phyloP scores from a whole-genome alignment of 2,888 invertebrate species.

The Urechis unicinctus region DNA sequence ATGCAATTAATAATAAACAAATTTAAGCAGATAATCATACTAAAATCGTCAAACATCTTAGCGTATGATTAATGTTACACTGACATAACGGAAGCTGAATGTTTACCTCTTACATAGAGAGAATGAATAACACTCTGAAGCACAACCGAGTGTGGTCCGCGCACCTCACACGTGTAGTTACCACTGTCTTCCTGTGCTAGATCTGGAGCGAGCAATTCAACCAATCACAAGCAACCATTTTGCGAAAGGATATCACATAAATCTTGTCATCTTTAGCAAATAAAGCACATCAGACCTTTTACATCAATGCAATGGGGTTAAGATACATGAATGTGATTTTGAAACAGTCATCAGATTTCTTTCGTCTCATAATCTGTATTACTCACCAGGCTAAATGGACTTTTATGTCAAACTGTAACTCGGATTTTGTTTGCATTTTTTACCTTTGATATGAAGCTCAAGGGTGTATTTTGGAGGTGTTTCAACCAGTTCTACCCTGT shows the following conservation, averaged over 20 bases:
- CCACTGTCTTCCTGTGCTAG: constrained; percentile 1
- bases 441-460: constrained; percentile 8
- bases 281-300: neutral
- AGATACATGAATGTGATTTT: too few species aligned
- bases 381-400: too few species aligned
- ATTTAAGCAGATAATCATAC: too few species aligned
- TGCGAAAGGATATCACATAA: too few species aligned
- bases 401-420: too few species aligned
- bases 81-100: too few species aligned
- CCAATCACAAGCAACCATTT: too few species aligned
- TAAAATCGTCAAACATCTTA: too few species aligned
- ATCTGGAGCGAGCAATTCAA: constrained; percentile 7
- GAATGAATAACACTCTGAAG: constrained; percentile 1
- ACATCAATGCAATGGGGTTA: too few species aligned
- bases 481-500: constrained; percentile 11
- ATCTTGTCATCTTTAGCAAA: too few species aligned
- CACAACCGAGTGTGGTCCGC: constrained; percentile 4
- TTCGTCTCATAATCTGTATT: neutral
- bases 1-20: too few species aligned
- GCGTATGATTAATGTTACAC: too few species aligned
- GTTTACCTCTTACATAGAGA: constrained; percentile 4
- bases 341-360: neutral
- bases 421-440: neutral
- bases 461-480: constrained; percentile 8
- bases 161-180: constrained; percentile 2